Percentiles rank a stretch among this genome's conserved stretches.
phyloP scores from a whole-genome alignment of 2,113 vertebrate genomes.

The Catagonus wagneri region DNA sequence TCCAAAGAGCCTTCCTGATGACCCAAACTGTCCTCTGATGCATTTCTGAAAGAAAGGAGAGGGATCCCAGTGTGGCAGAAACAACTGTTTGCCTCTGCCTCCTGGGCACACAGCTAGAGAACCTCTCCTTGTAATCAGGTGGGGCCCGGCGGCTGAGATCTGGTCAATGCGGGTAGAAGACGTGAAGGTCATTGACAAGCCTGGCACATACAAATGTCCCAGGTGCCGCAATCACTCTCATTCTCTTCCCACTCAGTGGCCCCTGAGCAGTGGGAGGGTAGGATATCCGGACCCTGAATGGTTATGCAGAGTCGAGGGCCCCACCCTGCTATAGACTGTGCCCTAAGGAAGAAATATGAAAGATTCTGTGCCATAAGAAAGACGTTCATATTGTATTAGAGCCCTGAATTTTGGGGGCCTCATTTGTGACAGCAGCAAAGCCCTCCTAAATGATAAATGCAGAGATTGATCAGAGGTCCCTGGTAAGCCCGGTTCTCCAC shows the following conservation, averaged over 20 bases:
- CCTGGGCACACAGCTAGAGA: not conserved
- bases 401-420: not conserved
- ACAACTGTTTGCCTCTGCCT: not conserved
- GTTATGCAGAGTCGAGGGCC: not conserved
- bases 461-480: not conserved
- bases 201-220: not conserved
- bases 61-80: not conserved
- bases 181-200: not conserved
- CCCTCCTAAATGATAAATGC: not conserved
- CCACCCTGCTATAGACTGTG: not conserved
- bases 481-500: not conserved
- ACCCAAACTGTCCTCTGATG: not conserved
- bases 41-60: not conserved
- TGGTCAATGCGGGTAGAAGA: not conserved
- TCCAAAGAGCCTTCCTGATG: not conserved
- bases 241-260: not conserved
- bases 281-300: not conserved
- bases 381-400: not conserved
- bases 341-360: not conserved
- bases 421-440: not conserved
- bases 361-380: not conserved
- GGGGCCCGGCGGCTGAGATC: not conserved
- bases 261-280: not conserved
- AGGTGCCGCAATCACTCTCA: fast-evolving
- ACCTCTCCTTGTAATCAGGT: not conserved